Conservation (phyloP, 2,113 vertebrate species). For the Hippocampus mohnikei region DNA sequence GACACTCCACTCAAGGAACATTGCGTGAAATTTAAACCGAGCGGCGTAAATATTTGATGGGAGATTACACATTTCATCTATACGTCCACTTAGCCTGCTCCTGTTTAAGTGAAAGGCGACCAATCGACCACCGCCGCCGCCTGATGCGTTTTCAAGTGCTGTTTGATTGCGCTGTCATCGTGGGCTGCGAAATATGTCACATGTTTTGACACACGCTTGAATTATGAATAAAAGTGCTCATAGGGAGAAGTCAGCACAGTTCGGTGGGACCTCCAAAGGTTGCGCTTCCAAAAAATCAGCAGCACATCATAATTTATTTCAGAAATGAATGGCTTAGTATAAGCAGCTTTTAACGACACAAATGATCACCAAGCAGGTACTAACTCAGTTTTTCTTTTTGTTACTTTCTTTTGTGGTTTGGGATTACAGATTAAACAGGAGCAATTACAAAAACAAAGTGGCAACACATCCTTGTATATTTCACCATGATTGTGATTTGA, state of each 20-base stretch:
- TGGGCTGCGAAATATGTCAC: conserved; percentile 13
- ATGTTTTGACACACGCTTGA: conserved; percentile 27
- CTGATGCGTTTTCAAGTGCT: neutral
- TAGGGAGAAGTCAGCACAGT: neutral
- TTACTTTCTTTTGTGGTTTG: too few species aligned
- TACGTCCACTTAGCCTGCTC: conserved; percentile 33
- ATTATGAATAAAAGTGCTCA: conserved; percentile 22
- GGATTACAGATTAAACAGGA: too few species aligned
- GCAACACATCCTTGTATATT: too few species aligned
- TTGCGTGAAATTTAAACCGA: conserved; percentile 39
- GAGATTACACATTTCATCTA: conserved; percentile 35
- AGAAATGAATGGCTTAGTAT: too few species aligned
- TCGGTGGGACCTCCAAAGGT: neutral
- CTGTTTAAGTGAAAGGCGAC: conserved; percentile 25
- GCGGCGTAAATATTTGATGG: conserved; percentile 51
- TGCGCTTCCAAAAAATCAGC: neutral
- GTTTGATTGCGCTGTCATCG: conserved; percentile 5
- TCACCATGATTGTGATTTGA: too few species aligned
- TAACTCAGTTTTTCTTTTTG: too few species aligned
- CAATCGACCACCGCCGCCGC: neutral
- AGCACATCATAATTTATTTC: neutral
- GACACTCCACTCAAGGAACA: conserved; percentile 33
- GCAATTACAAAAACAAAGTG: too few species aligned
- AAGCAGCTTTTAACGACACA: neutral
- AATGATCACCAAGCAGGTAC: neutral